Conservation (phyloP, 2,113 vertebrate species). For the Mungos mungo region DNA sequence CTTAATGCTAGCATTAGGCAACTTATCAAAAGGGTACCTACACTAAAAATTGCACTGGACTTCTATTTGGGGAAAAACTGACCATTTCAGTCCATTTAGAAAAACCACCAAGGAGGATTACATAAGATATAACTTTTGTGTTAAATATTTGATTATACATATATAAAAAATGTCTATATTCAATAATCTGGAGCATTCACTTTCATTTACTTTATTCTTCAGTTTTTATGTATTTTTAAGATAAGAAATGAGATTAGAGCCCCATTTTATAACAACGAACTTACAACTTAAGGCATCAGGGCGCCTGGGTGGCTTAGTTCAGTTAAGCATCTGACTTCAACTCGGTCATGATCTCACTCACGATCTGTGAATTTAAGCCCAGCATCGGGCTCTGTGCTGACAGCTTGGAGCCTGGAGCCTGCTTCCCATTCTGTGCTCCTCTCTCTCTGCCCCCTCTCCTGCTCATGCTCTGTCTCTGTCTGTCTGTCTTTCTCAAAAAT, state of each 20-base stretch:
- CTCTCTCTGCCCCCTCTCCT: too few species aligned
- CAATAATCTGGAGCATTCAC: neutral
- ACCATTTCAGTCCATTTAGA: neutral
- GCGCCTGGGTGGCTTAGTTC: too few species aligned
- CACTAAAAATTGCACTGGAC: neutral
- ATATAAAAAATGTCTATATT: neutral
- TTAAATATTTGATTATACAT: neutral
- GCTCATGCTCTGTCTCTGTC: too few species aligned
- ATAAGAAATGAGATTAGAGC: neutral
- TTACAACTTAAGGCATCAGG: neutral
- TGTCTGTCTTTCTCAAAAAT: too few species aligned
- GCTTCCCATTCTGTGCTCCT: too few species aligned
- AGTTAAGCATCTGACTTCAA: too few species aligned
- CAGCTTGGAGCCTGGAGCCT: too few species aligned
- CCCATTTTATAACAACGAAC: neutral
- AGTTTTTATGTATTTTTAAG: conserved; percentile 23
- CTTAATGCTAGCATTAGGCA: neutral
- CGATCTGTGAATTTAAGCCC: too few species aligned
- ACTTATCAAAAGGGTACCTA: neutral
- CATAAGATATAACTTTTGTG: neutral
- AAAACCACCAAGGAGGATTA: neutral
- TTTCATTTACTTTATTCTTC: neutral
- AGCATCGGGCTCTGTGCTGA: too few species aligned
- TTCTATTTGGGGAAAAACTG: neutral
- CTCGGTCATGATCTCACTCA: too few species aligned